phyloP scores from a whole-genome alignment of 1,140 invertebrate genomes.

The Zaprionus gabonicus region DNA sequence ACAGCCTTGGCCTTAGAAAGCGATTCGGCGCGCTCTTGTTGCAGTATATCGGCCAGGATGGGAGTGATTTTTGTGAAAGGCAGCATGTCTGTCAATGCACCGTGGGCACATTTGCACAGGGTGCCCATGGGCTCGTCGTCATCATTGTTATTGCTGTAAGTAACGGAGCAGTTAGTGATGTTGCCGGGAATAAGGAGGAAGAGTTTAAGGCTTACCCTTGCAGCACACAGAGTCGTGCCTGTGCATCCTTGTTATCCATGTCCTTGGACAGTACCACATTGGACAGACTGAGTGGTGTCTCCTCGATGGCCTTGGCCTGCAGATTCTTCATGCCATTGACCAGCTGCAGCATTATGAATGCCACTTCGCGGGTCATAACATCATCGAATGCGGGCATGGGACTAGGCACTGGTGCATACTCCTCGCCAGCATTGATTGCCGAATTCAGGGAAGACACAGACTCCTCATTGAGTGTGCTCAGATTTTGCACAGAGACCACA shows the following conservation, averaged over 20 bases:
- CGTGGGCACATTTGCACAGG: constrained; percentile 91
- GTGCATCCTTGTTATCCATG: constrained; percentile 86
- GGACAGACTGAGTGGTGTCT: constrained; percentile 88
- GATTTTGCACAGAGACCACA: constrained; percentile 79
- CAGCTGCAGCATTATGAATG: constrained; percentile 91
- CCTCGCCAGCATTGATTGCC: constrained; percentile 51
- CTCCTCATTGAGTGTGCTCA: constrained; percentile 78
- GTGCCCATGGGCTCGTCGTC: constrained; percentile 88
- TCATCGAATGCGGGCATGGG: constrained; percentile 82
- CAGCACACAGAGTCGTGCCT: constrained; percentile 88
- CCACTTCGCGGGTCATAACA: constrained; percentile 85
- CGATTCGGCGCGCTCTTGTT: constrained; percentile 89
- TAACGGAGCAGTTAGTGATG: background rate
- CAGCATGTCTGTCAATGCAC: constrained; percentile 88
- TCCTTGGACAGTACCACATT: constrained; percentile 85
- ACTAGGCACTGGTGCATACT: constrained; percentile 25
- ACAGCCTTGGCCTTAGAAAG: constrained; percentile 89
- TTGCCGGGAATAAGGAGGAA: background rate
- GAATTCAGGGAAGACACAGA: constrained; percentile 37
- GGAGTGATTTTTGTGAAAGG: constrained; percentile 88
- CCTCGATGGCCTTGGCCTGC: constrained; percentile 93
- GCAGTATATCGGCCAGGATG: constrained; percentile 88
- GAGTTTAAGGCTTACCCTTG: constrained; percentile 87
- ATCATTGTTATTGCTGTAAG: constrained; percentile 82
- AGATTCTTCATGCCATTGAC: constrained; percentile 92